Percentiles rank a stretch among this genome's conserved stretches.
Conservation (phyloP, 2,113 vertebrate genomes). For the Poeciliopsis retropinna region DNA sequence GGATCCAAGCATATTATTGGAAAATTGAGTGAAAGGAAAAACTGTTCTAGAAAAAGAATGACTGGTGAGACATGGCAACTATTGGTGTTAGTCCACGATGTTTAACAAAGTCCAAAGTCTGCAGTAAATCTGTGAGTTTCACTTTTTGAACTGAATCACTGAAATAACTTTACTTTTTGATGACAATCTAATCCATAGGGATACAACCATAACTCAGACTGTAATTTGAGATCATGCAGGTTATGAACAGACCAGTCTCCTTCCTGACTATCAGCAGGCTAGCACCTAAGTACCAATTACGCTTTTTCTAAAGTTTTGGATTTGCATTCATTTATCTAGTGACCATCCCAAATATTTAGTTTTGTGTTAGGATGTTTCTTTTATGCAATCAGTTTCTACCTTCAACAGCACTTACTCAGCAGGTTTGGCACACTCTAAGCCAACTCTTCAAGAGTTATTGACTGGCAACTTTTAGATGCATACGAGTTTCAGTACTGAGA, state of each 20-base stretch:
- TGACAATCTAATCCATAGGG: not conserved
- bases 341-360: slow-evolving; percentile 2
- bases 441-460: not conserved
- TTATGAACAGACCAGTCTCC: slow-evolving; percentile 66
- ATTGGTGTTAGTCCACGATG: not conserved
- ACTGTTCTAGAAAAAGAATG: too few species aligned
- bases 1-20: not conserved
- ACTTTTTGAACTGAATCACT: not conserved
- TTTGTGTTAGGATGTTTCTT: not conserved
- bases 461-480: not conserved
- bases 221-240: slow-evolving; percentile 10
- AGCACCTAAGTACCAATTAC: slow-evolving; percentile 72
- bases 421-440: not conserved
- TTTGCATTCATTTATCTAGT: slow-evolving; percentile 9
- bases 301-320: not conserved
- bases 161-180: not conserved
- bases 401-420: not conserved
- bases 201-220: not conserved
- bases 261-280: slow-evolving; percentile 85
- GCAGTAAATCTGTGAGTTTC: too few species aligned
- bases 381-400: not conserved
- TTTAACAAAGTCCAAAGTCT: not conserved
- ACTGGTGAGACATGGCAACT: not conserved
- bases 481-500: too few species aligned
- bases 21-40: not conserved